Percentiles rank a stretch among this genome's conserved stretches.
These are phyloP conservation scores for Hypolimnas misippus DNA, from an alignment of 2,888 invertebrate species.

Conservation along the genomic window DNA sequence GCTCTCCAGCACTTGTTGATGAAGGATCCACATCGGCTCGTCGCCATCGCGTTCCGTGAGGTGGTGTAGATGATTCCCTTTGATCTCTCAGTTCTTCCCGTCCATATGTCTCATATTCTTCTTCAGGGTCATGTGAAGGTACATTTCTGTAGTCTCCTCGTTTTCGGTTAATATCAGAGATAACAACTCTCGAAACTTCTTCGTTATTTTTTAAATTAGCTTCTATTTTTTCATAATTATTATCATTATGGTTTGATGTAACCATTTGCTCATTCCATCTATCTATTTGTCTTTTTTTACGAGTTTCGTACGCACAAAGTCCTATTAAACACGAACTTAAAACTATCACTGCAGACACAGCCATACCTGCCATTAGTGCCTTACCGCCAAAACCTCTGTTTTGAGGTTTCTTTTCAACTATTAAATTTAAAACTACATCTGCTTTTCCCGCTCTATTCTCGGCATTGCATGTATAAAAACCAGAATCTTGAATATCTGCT, in stretches of 20 bases:
- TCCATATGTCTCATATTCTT: conserved; percentile 79
- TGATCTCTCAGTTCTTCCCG: conserved; percentile 58
- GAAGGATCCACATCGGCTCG: conserved; percentile 62
- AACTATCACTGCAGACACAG: conserved; percentile 87
- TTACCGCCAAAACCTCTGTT: conserved; percentile 84
- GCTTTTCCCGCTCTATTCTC: conserved; percentile 92
- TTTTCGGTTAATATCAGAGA: conserved; percentile 74
- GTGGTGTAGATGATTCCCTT: conserved; percentile 61
- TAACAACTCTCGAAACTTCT: conserved; percentile 64
- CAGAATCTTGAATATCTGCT: conserved; percentile 89
- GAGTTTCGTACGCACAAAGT: conserved; percentile 86
- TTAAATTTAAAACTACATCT: conserved; percentile 89
- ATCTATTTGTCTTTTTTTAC: conserved; percentile 83
- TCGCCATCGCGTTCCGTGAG: conserved; percentile 62
- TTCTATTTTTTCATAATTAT: conserved; percentile 92
- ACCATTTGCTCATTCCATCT: conserved; percentile 82
- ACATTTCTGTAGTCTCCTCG: conserved; percentile 90
- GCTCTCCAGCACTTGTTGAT: conserved; percentile 50
- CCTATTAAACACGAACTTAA: conserved; percentile 87
- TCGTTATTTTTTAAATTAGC: conserved; percentile 83
- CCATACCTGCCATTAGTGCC: conserved; percentile 87
- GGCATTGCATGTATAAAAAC: conserved; percentile 90
- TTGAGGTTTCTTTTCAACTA: conserved; percentile 86
- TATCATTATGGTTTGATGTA: conserved; percentile 77
- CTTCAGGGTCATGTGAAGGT: conserved; percentile 87